A percentile compares a stretch with the other conserved stretches of the same genome.
These are phyloP conservation scores for Hypothenemus hampei DNA, from an alignment of 1,140 invertebrate species.

Conservation along the genomic window DNA sequence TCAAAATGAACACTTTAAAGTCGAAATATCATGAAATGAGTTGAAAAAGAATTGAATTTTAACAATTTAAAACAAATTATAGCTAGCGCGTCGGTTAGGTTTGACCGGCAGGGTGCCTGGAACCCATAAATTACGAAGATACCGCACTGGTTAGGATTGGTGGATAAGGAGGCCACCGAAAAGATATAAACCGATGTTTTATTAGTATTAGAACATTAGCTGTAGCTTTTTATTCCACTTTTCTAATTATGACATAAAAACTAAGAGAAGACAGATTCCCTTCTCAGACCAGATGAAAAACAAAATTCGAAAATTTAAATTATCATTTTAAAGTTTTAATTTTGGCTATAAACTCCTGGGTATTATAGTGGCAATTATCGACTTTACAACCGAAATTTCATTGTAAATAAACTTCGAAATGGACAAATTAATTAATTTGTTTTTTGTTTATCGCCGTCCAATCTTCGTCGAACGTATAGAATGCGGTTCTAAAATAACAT, in stretches of 20 bases:
- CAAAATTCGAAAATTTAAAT: constrained; percentile 1
- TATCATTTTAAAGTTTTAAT: no score
- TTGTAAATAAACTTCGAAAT: constrained; percentile 9
- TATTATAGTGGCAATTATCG: constrained; percentile 8
- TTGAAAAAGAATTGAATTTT: constrained; percentile 2
- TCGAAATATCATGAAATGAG: background rate
- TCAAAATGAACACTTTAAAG: constrained; percentile 2
- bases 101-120: background rate
- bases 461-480: constrained; percentile 16
- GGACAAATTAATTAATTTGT: constrained; percentile 16
- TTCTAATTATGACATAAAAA: no score
- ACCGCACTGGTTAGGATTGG: constrained; percentile 6
- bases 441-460: constrained; percentile 11
- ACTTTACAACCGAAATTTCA: constrained; percentile 8
- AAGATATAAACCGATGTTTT: constrained; percentile 4
- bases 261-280: no score
- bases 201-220: no score
- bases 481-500: constrained; percentile 21
- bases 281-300: no score
- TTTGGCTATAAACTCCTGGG: background rate
- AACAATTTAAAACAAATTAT: constrained; percentile 9
- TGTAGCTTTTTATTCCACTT: no score
- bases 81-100: constrained; percentile 2
- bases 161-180: constrained; percentile 6
- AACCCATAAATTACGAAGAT: constrained; percentile 3